These are phyloP conservation scores for Zapornia atra DNA, from an alignment of 2,113 vertebrate genomes.

Conservation along the genomic window DNA sequence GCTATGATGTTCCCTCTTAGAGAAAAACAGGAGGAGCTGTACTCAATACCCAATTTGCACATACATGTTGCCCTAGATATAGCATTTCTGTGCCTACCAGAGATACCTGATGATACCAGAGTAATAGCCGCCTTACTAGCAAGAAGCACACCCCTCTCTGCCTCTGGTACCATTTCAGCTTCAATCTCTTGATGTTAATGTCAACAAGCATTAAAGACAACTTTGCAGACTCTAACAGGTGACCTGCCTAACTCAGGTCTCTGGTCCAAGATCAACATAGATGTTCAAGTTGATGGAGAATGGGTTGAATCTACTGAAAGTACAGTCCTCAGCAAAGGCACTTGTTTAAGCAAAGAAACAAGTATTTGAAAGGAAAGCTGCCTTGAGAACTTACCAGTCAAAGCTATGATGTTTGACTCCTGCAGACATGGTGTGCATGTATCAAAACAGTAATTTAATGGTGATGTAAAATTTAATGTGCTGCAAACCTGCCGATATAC, in stretches of 20 bases:
- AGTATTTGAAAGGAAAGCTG: background rate
- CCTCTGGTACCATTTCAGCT: background rate
- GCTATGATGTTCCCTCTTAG: background rate
- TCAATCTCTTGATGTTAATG: background rate
- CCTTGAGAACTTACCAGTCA: background rate
- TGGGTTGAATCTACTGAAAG: background rate
- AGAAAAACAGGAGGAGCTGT: background rate
- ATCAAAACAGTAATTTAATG: background rate
- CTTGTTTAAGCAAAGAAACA: background rate
- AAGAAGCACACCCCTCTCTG: background rate
- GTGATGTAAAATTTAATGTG: background rate
- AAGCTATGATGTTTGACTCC: background rate
- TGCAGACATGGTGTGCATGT: background rate
- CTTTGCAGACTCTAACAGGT: background rate
- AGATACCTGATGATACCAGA: background rate
- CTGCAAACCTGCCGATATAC: background rate
- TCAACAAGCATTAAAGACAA: background rate
- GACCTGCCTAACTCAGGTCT: background rate
- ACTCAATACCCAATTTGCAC: background rate
- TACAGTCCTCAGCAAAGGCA: background rate
- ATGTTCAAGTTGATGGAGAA: background rate
- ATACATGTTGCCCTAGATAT: rapidly evolving
- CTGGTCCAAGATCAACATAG: background rate
- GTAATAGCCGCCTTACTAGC: rapidly evolving
- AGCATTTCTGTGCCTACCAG: background rate